A percentile compares a stretch with the other conserved stretches of the same genome.
phyloP scores from a whole-genome alignment of 2,888 invertebrate genomes.

The Pollenia angustigena region DNA sequence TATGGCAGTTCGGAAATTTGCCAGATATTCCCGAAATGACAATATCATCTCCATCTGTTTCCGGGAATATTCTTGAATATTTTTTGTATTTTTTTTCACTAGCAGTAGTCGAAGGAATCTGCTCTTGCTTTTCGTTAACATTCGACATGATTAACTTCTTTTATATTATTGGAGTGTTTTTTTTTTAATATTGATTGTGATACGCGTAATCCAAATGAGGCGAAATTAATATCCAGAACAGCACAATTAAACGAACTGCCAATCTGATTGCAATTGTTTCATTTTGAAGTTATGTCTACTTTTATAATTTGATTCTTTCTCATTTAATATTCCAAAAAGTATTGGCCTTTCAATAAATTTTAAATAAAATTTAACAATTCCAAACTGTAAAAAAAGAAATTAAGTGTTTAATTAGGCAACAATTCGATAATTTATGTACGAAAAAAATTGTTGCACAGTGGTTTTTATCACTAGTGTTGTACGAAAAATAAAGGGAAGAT shows the following conservation, averaged over 20 bases:
- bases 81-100: constrained; percentile 78
- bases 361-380: constrained; percentile 49
- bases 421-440: constrained; percentile 30
- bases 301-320: constrained; percentile 76
- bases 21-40: constrained; percentile 87
- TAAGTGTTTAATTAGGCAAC: constrained; percentile 42
- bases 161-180: neutral
- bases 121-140: constrained; percentile 4
- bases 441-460: constrained; percentile 17
- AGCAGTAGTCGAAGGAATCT: constrained; percentile 21
- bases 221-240: constrained; percentile 57
- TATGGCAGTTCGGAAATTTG: constrained; percentile 88
- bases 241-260: constrained; percentile 79
- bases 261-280: constrained; percentile 80
- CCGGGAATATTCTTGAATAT: constrained; percentile 80
- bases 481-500: too few relatives aligned
- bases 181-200: neutral
- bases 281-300: constrained; percentile 71
- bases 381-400: constrained; percentile 1
- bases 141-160: constrained; percentile 45
- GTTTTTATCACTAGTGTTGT: neutral
- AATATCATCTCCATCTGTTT: constrained; percentile 85
- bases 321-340: constrained; percentile 78
- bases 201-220: constrained; percentile 63
- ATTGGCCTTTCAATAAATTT: constrained; percentile 25